Evolutionary conservation across 2,797 vertebrate genomes (phyloP), one percentile per base, ranked within the genome.

Genomic region (Microtus obscurus): DNA sequence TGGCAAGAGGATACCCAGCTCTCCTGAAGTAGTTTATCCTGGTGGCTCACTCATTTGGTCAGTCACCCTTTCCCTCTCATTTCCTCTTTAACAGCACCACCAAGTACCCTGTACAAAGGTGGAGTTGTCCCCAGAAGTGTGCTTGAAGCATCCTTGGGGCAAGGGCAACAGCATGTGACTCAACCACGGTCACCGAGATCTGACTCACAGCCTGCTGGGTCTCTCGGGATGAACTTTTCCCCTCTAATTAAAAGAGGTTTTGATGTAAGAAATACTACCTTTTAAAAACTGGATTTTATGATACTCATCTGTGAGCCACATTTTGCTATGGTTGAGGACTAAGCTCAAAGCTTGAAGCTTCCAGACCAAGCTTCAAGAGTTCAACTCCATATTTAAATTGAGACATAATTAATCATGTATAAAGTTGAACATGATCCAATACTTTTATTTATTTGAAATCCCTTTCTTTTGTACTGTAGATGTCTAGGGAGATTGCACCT

Each of bases 391-490:
- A 16, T 73, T 92, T 87, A 51, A 67, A n/a, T 86, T 86, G 92
- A 59, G 63, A 92, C 83, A 11, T 83, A 63, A 93, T 48, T 74
- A 86, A 61, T 94, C 71, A 77, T 48, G 23, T 2, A 43, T 37
- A 89, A 88, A 85, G 3, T 12, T 40, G 56, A 89, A 48, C 16
- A 77, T 21, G 12, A 71, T 92, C 89, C 74, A 16, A 40, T 48
- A 37, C 19, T 65, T 90, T 69, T 65, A 81, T 21, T 80, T 92
- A 14, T 69, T 88, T 90, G 53, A 61, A 83, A 34, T 29, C 37
- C n/a, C 48, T 94, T 87, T 88, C 67, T 92, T 92, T 86, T 83
- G n/a, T 78, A 77, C 71, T 37, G 16, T 87, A 45, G 27, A 80
- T 73, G 27, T 13, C 12, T 53, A 31, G 59, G 29, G 7, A 69